These are phyloP conservation scores for Tetragonula carbonaria DNA, from an alignment of 2,888 invertebrate genomes.

Conservation along the genomic window DNA sequence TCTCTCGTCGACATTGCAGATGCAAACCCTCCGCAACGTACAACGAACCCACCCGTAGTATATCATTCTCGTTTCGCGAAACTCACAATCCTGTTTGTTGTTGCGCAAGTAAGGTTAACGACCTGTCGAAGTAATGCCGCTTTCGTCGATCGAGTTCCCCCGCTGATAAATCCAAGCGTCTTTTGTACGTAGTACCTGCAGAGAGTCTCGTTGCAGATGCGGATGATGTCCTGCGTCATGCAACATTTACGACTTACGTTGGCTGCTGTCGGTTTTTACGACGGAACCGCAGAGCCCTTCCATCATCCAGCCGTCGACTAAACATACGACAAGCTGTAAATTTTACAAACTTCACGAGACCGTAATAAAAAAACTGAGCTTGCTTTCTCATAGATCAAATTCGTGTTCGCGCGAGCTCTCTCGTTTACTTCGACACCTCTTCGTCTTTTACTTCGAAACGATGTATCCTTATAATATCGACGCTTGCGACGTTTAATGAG, in stretches of 20 bases:
- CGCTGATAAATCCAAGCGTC: slow-evolving; percentile 36
- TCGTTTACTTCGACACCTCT: not conserved
- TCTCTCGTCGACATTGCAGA: slow-evolving; percentile 32
- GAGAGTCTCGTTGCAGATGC: slow-evolving; percentile 25
- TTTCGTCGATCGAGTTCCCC: slow-evolving; percentile 39
- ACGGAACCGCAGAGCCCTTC: slow-evolving; percentile 1
- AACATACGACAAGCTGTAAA: slow-evolving; percentile 14
- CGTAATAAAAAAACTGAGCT: not conserved
- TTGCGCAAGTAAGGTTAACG: slow-evolving; percentile 60
- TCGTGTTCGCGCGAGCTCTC: not conserved
- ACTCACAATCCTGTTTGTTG: slow-evolving; percentile 45
- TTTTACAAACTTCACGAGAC: not conserved
- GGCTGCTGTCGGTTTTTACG: slow-evolving; percentile 41
- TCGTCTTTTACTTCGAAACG: not conserved
- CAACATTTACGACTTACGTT: slow-evolving; percentile 31
- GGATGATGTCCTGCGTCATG: slow-evolving; percentile 42
- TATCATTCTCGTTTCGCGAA: slow-evolving; percentile 40
- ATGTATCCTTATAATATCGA: too few relatives aligned
- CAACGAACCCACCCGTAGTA: not conserved
- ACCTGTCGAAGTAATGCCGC: slow-evolving; percentile 16
- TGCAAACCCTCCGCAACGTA: slow-evolving; percentile 5
- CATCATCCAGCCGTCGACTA: not conserved
- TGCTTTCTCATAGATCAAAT: not conserved
- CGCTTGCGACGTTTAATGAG: too few relatives aligned
- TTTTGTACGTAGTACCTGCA: not conserved